A percentile compares a stretch with the other conserved stretches of the same genome.
phyloP scores from a whole-genome alignment of 35 echinoderm and acorn worm species.

The Lytechinus pictus region DNA sequence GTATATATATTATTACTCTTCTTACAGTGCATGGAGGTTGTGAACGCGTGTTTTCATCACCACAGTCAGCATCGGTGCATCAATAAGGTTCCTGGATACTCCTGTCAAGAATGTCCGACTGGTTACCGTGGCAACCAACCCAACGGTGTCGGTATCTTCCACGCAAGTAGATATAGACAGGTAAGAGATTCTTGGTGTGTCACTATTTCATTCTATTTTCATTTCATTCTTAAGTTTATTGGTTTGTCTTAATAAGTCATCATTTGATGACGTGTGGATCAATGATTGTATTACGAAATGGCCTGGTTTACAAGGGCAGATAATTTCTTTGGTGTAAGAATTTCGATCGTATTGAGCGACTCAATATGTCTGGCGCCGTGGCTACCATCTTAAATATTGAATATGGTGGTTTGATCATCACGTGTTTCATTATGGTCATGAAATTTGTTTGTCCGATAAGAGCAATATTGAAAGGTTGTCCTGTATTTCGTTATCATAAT shows the following conservation, averaged over 20 bases:
- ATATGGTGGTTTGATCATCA: background rate
- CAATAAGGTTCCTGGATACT: constrained; percentile 81
- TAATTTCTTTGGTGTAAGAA: background rate
- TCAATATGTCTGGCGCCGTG: background rate
- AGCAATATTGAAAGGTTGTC: background rate
- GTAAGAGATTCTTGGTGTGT: constrained; percentile 59
- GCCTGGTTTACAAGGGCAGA: background rate
- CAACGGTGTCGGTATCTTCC: constrained; percentile 85
- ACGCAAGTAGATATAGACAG: constrained; percentile 82
- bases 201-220: background rate
- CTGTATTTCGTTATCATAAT: background rate
- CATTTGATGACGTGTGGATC: background rate
- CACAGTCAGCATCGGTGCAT: constrained; percentile 84
- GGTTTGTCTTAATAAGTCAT: background rate
- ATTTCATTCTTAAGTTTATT: background rate
- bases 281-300: background rate
- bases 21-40: constrained; percentile 72
- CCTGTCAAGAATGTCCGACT: constrained; percentile 77
- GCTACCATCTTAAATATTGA: background rate
- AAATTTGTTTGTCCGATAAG: background rate
- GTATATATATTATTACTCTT: background rate
- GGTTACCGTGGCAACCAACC: constrained; percentile 96
- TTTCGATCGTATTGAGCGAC: background rate
- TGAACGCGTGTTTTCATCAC: constrained; percentile 84
- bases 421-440: background rate